These are phyloP conservation scores for Dicyrtoma fusca DNA, from an alignment of 2,888 invertebrate genomes.

Conservation along the genomic window DNA sequence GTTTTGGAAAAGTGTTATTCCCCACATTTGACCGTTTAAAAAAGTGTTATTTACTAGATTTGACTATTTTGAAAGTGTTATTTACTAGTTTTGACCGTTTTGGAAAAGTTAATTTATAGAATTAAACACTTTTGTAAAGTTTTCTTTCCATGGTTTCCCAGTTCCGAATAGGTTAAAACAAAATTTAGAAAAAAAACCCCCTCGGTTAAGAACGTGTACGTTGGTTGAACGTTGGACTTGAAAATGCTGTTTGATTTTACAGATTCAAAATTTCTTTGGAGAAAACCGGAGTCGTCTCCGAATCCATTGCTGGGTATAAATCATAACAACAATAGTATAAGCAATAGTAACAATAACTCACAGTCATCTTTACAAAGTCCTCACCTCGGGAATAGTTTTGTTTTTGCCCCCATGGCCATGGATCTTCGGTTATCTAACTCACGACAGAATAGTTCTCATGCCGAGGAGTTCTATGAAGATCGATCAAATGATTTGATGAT, in stretches of 20 bases:
- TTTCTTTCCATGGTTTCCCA: too few relatives aligned
- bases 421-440: slow-evolving; percentile 40
- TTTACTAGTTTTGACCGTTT: too few relatives aligned
- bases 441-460: slow-evolving; percentile 34
- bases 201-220: too few relatives aligned
- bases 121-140: too few relatives aligned
- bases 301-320: slow-evolving; percentile 40
- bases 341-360: slow-evolving; percentile 25
- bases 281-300: slow-evolving; percentile 40
- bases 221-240: too few relatives aligned
- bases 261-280: slow-evolving; percentile 42
- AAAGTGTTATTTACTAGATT: too few relatives aligned
- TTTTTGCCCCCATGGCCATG: slow-evolving; percentile 37
- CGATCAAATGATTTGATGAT: slow-evolving; percentile 44
- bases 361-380: slow-evolving; percentile 11
- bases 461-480: slow-evolving; percentile 40
- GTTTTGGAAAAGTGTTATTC: too few relatives aligned
- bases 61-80: too few relatives aligned
- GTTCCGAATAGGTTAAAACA: too few relatives aligned
- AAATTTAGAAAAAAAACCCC: too few relatives aligned
- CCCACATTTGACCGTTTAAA: too few relatives aligned
- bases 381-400: slow-evolving; percentile 37
- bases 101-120: too few relatives aligned
- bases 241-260: slow-evolving; percentile 24
- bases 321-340: slow-evolving; percentile 39